Evolutionary conservation across 37 sponge, comb jelly and placozoan genomes (phyloP).

Genomic region (Eunapius fragilis): DNA sequence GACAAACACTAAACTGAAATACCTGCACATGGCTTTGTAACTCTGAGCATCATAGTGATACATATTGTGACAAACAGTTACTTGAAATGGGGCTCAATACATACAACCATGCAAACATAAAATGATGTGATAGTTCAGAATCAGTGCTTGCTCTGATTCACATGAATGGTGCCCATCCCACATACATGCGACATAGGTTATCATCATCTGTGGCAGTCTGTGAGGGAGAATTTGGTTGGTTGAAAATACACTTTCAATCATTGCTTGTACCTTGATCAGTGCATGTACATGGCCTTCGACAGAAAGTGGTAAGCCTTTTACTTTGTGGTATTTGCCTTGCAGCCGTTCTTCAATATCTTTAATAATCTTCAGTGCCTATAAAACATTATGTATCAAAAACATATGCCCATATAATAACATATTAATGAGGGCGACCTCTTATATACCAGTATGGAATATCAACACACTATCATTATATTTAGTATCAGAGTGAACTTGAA

Average conservation of each 20-base stretch:
- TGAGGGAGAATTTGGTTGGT: neutral
- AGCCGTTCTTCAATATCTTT: constrained; percentile 87
- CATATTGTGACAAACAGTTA: too few relatives aligned
- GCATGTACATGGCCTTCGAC: constrained; percentile 89
- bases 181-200: constrained; percentile 89
- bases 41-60: too few relatives aligned
- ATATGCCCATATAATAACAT: too few relatives aligned
- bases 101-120: neutral
- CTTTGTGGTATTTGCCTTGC: constrained; percentile 65
- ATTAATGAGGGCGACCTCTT: too few relatives aligned
- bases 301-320: constrained; percentile 83
- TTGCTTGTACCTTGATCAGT: constrained; percentile 64
- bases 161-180: constrained; percentile 91
- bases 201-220: constrained; percentile 79
- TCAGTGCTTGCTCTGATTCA: neutral
- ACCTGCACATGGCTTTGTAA: too few relatives aligned
- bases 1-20: too few relatives aligned
- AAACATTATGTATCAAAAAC: neutral
- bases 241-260: neutral
- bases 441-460: too few relatives aligned
- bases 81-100: neutral
- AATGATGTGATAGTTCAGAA: neutral
- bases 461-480: too few relatives aligned
- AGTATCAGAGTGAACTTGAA: too few relatives aligned
- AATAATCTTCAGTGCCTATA: constrained; percentile 83